These are phyloP conservation scores for Melikaiella ostensackeni DNA, from an alignment of 2,888 invertebrate genomes.

Conservation along the genomic window DNA sequence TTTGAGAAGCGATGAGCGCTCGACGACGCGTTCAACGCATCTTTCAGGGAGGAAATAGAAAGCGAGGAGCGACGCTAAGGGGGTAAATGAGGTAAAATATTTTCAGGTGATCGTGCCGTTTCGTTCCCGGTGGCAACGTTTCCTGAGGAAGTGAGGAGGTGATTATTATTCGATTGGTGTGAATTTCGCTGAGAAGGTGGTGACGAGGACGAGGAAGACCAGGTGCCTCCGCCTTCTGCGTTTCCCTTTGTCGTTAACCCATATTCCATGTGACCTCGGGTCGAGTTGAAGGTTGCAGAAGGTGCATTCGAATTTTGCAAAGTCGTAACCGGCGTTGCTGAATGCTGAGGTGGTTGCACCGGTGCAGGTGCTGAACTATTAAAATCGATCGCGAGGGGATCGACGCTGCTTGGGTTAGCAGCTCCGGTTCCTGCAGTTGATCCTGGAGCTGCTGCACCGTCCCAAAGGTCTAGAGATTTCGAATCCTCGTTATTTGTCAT, in stretches of 20 bases:
- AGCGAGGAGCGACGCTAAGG: slow-evolving; percentile 69
- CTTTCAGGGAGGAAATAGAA: slow-evolving; percentile 53
- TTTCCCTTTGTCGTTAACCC: slow-evolving; percentile 52
- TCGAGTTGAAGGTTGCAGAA: slow-evolving; percentile 41
- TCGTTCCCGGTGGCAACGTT: slow-evolving; percentile 50
- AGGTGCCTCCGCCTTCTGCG: slow-evolving; percentile 44
- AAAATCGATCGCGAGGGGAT: slow-evolving; percentile 52
- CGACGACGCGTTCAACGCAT: slow-evolving; percentile 55
- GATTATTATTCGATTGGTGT: slow-evolving; percentile 58
- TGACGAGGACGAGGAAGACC: slow-evolving; percentile 45
- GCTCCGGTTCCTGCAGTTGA: slow-evolving; percentile 36
- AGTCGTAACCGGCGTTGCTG: slow-evolving; percentile 44
- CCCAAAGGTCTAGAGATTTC: slow-evolving; percentile 71
- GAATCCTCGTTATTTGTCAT: slow-evolving; percentile 66
- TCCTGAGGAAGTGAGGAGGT: slow-evolving; percentile 44
- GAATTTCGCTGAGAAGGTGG: slow-evolving; percentile 55
- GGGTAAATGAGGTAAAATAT: slow-evolving; percentile 71
- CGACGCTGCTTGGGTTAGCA: slow-evolving; percentile 48
- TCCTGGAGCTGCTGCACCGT: slow-evolving; percentile 55
- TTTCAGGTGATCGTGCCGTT: slow-evolving; percentile 69
- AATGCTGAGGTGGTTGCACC: slow-evolving; percentile 43
- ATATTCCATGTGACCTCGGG: slow-evolving; percentile 53
- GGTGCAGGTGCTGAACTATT: slow-evolving; percentile 41
- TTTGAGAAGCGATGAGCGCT: slow-evolving; percentile 25
- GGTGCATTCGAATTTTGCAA: slow-evolving; percentile 45